Percentiles rank a stretch among this genome's conserved stretches.
These are phyloP conservation scores for Campoplex nolae DNA, from an alignment of 2,888 invertebrate genomes.

Conservation along the genomic window DNA sequence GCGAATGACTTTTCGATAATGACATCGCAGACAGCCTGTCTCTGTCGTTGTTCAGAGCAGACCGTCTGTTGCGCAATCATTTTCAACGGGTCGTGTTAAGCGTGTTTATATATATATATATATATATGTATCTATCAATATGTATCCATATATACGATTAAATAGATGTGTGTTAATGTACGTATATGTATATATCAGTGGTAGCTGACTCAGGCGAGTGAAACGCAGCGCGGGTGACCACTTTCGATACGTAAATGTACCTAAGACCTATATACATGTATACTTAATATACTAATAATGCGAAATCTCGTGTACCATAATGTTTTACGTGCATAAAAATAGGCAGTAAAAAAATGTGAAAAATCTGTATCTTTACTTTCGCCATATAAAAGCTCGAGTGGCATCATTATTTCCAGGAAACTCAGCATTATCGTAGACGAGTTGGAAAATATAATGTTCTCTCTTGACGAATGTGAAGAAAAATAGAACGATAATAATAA, in stretches of 20 bases:
- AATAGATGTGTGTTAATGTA: not conserved
- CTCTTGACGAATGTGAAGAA: not conserved
- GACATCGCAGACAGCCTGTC: constrained; percentile 72
- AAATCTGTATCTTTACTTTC: constrained; percentile 15
- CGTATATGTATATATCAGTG: constrained; percentile 23
- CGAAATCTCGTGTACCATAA: constrained; percentile 11
- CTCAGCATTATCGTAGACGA: constrained; percentile 43
- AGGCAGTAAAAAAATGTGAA: not conserved
- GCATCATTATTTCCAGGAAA: constrained; percentile 50
- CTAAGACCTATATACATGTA: constrained; percentile 7
- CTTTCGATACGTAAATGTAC: constrained; percentile 61
- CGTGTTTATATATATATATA: too few relatives aligned
- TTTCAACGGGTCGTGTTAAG: constrained; percentile 48
- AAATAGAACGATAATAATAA: not conserved
- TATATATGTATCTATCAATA: not conserved
- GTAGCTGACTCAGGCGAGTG: constrained; percentile 76
- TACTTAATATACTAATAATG: constrained; percentile 49
- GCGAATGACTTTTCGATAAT: constrained; percentile 68
- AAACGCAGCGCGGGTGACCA: constrained; percentile 77
- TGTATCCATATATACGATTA: not conserved
- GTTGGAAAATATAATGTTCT: constrained; percentile 7
- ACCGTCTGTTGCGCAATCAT: constrained; percentile 69
- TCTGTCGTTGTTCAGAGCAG: constrained; percentile 63
- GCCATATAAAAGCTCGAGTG: constrained; percentile 48
- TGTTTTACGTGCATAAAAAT: constrained; percentile 8